These are phyloP conservation scores for Grammomys surdaster DNA, from an alignment of 2,113 vertebrate species.

Conservation along the genomic window DNA sequence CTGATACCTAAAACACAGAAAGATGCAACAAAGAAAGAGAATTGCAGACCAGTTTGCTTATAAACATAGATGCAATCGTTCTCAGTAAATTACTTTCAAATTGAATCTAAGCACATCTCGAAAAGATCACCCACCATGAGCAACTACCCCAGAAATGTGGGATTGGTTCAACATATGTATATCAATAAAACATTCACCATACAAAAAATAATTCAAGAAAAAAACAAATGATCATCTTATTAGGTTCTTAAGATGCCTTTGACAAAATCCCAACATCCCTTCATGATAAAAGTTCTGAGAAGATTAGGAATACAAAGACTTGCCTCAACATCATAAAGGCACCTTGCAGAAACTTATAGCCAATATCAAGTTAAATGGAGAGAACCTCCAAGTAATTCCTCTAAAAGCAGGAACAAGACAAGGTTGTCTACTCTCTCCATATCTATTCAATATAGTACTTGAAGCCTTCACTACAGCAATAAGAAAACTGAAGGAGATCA, in stretches of 20 bases:
- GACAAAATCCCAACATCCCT: too few species aligned
- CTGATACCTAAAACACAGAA: not conserved
- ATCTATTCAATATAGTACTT: not conserved
- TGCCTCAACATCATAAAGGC: too few species aligned
- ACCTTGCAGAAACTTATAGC: too few species aligned
- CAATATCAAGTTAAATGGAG: too few species aligned
- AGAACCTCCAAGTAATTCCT: not conserved
- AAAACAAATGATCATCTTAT: not conserved
- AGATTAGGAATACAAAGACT: too few species aligned
- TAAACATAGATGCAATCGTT: not conserved
- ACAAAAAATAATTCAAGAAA: not conserved
- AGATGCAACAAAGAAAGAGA: not conserved
- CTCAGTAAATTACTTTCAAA: not conserved
- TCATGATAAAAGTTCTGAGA: too few species aligned
- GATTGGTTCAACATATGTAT: not conserved
- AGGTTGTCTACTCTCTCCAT: not conserved
- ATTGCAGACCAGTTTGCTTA: not conserved
- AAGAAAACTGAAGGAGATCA: not conserved
- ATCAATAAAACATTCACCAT: not conserved
- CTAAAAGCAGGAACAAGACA: not conserved
- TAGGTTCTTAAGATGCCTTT: not conserved
- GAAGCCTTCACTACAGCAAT: not conserved
- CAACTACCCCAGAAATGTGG: not conserved
- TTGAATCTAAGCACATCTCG: not conserved
- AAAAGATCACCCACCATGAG: not conserved